Base-by-base conservation (phyloP, 2,797 vertebrate species). In the Urophycis tenuis region DNA sequence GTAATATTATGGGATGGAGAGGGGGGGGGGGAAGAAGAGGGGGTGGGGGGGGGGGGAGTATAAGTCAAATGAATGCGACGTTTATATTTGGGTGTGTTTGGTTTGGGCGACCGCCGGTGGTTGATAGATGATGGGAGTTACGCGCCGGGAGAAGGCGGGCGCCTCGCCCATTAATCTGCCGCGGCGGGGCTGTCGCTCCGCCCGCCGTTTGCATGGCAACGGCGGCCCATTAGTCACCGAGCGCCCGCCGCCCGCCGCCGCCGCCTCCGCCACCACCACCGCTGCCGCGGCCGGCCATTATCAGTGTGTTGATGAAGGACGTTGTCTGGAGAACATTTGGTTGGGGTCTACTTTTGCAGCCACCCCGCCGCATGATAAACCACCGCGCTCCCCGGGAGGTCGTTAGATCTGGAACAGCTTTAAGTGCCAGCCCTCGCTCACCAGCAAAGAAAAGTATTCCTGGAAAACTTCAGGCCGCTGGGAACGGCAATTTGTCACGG, bases 81-180 rank as follows among this genome's bases (percentile, higher is more conserved):
- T 74, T 80, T 77, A 79, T 81, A 79, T 82, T 82, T 4, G 73
- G 81, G 79, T 72, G 17, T 60, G 53, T 60, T n/a, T 60, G 79
- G 82, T 81, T 75, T 17, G 80, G 75, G 83, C 78, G 84, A 82
- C 81, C 76, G 15, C 74, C 81, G 78, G 83, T 74, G 76, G 81
- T 70, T 88, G 90, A 92, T 90, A 81, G 89, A 92, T 92, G 90
- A 82, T 10, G 71, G 83, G 80, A 78, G 75, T 80, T 84, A 91
- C 71, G 79, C 78, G 41, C 5, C 64, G 34, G 82, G 84, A 88
- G 90, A 74, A 75, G 76, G 85, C 87, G 81, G 86, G 87, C 88
- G 86, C 85, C 83, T 87, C 87, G 32, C 45, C 82, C 89, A 92
- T 91, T 91, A 91, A 92, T 91, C 91, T 91, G 82, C 81, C 81